Conservation (phyloP, 2,113 vertebrate genomes). For the Channa argus region DNA sequence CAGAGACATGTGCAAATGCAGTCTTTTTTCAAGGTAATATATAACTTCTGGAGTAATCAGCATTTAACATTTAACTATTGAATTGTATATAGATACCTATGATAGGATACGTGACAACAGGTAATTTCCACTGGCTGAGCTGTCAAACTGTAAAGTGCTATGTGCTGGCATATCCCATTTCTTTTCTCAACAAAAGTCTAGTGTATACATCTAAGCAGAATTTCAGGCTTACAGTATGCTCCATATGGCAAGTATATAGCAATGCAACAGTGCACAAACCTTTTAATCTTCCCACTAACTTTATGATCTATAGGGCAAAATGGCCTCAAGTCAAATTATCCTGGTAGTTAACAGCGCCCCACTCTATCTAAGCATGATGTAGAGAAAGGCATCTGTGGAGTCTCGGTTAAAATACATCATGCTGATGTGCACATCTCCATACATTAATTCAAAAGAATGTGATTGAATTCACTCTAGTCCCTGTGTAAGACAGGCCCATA, state of each 20-base stretch:
- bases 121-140: background rate
- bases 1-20: background rate
- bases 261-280: background rate
- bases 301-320: background rate
- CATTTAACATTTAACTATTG: background rate
- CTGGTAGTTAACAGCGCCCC: background rate
- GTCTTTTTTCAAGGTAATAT: background rate
- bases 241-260: slow-evolving; percentile 19
- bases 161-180: background rate
- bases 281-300: background rate
- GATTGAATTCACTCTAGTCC: slow-evolving; percentile 21
- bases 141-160: background rate
- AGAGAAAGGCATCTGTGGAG: slow-evolving; percentile 3
- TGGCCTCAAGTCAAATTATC: background rate
- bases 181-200: slow-evolving; percentile 10
- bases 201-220: background rate
- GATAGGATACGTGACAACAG: background rate
- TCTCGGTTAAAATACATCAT: slow-evolving; percentile 9
- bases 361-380: background rate
- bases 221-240: slow-evolving; percentile 12
- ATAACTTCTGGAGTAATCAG: background rate
- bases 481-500: slow-evolving; percentile 18
- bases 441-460: slow-evolving; percentile 33
- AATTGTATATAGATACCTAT: background rate
- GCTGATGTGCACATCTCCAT: slow-evolving; percentile 11